Conservation (phyloP, 2,888 invertebrate genomes). For the Acanthopleura granulata region DNA sequence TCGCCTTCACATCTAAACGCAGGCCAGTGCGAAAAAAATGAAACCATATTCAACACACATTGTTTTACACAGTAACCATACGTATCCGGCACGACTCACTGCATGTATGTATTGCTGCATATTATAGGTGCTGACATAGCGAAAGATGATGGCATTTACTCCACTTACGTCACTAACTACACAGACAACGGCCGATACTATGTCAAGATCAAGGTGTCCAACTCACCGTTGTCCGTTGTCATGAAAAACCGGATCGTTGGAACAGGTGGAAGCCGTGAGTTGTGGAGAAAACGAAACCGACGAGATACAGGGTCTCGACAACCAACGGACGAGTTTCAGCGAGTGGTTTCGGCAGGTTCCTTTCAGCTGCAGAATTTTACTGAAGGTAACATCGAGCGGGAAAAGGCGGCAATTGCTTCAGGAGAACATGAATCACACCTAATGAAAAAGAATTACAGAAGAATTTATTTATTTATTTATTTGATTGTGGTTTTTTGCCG, state of each 20-base stretch:
- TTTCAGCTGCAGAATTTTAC: constrained; percentile 40
- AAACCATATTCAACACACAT: too few species aligned
- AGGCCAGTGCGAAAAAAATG: too few species aligned
- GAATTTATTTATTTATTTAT: too few species aligned
- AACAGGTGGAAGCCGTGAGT: constrained; percentile 27
- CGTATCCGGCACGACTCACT: too few species aligned
- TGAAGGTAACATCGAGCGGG: constrained; percentile 57
- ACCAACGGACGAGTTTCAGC: constrained; percentile 63
- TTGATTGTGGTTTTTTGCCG: too few species aligned
- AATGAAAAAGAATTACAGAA: too few species aligned
- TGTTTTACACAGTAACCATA: too few species aligned
- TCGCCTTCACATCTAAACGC: too few species aligned
- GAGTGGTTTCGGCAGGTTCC: constrained; percentile 72
- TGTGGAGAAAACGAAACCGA: neutral
- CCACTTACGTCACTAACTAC: constrained; percentile 74
- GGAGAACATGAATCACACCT: too few species aligned
- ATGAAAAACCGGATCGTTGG: constrained; percentile 18
- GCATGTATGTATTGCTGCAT: too few species aligned
- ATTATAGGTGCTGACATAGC: constrained; percentile 76
- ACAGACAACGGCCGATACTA: constrained; percentile 61
- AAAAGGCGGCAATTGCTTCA: too few species aligned
- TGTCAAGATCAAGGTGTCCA: constrained; percentile 57
- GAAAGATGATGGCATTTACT: constrained; percentile 78
- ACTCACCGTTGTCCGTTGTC: constrained; percentile 28
- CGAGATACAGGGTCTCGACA: neutral